Evolutionary conservation across 2,888 invertebrate species (phyloP), one percentile per base, ranked within the genome.

Genomic region (Sphinx pinastri): DNA sequence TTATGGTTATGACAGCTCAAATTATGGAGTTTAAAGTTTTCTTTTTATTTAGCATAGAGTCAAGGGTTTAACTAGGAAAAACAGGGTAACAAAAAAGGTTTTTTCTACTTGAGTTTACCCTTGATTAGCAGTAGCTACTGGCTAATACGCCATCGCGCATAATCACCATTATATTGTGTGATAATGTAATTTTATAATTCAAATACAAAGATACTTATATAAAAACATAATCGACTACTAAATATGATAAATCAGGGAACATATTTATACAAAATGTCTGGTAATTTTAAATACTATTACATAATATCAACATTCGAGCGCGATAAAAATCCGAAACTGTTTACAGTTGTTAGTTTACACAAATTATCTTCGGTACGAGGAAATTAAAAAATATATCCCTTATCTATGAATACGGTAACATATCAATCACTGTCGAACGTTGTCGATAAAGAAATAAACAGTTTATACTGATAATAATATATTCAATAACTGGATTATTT

Each of bases 401-500:
- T 63, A 63, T 63, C 63, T 49, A 13, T 25, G 63, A 49, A 63
- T 49, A 63, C 19, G 63, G 63, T 63, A 49, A 63, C 63, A 63
- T 63, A 63, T 63, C 63, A 63, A 63, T 63, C 63, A 63, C 16
- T 63, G 63, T 63, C 63, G 63, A 19, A 49, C 63, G 63, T 12
- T 49, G 49, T 47, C n/a, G 63, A 63, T 63, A 63, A 63, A 49
- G 19, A 47, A 63, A 47, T 63, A 63, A 63, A 68, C 57, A 68
- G 57, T 68, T 68, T 47, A 68, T 57, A 49, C 57, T 57, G 68
- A 68, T 68, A 68, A 68, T 68, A 68, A 68, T 47, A 63, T 63
- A 57, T 70, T 71, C 71, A 73, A 69, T 67, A 71, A 54, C 57
- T 66, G 66, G 52, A 66, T 59, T 68, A 57, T 58, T 58, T 66